These are phyloP conservation scores for Bunonema sp. DNA, from an alignment of 2,888 invertebrate genomes.

Conservation along the genomic window DNA sequence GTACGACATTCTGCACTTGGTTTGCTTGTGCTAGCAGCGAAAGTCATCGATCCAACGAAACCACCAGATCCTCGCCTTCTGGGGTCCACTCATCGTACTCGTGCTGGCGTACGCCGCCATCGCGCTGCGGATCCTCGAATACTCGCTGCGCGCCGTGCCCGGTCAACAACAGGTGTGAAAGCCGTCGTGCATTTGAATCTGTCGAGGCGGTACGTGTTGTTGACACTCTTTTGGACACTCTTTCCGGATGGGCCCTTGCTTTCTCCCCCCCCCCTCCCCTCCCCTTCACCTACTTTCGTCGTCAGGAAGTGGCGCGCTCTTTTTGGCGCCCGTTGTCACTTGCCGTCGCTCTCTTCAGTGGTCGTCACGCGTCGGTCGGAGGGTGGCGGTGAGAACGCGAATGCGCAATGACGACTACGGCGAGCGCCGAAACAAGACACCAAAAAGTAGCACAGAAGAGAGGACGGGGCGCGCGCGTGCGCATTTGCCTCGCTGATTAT, in stretches of 20 bases:
- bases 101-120: slow-evolving; percentile 29
- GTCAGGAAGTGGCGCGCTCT: no score
- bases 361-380: no score
- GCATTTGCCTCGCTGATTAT: no score
- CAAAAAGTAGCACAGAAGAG: no score
- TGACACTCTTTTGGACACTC: background rate
- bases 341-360: no score
- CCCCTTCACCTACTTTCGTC: background rate
- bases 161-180: slow-evolving; percentile 4
- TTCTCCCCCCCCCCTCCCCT: background rate
- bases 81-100: slow-evolving; percentile 32
- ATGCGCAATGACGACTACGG: no score
- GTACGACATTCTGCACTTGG: slow-evolving; percentile 34
- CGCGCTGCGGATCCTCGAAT: slow-evolving; percentile 26
- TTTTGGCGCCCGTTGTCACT: no score
- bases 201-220: slow-evolving; percentile 4
- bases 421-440: no score
- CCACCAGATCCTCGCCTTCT: slow-evolving; percentile 35
- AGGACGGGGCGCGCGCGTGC: no score
- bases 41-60: no score
- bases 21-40: no score
- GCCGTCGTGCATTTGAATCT: background rate
- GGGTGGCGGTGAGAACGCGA: no score
- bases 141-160: slow-evolving; percentile 13
- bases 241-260: background rate